Evolutionary conservation across 2,888 invertebrate species (phyloP).

Genomic region (Blastobasis adustella): DNA sequence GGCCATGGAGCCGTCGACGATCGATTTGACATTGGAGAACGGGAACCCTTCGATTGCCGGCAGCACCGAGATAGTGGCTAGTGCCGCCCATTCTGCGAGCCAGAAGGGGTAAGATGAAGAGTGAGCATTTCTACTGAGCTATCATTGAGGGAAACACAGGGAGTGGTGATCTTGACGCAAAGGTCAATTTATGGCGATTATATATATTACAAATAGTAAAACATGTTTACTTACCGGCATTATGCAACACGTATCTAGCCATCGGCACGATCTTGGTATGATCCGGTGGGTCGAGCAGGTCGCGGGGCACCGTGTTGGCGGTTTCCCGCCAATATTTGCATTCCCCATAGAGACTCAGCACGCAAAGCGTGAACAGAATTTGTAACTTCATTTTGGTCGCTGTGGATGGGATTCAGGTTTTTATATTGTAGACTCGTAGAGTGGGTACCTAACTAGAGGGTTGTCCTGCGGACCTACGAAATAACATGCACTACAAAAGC

Average conservation of each 20-base stretch:
- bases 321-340: conserved; percentile 25
- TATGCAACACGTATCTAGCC: conserved; percentile 83
- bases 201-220: too few species aligned
- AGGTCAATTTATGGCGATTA: conserved; percentile 1
- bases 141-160: too few species aligned
- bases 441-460: too few species aligned
- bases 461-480: too few species aligned
- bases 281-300: conserved; percentile 68
- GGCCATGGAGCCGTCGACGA: conserved; percentile 79
- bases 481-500: too few species aligned
- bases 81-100: conserved; percentile 80
- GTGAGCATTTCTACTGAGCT: too few species aligned
- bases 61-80: conserved; percentile 80
- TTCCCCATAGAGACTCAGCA: conserved; percentile 23
- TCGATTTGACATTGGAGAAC: conserved; percentile 80
- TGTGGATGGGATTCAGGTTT: not conserved
- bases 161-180: too few species aligned
- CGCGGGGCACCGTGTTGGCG: not conserved
- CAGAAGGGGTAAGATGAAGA: not conserved
- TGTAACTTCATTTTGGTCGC: conserved; percentile 27
- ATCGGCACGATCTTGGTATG: conserved; percentile 77
- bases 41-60: conserved; percentile 77
- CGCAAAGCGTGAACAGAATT: conserved; percentile 20
- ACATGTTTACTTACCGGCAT: conserved; percentile 69
- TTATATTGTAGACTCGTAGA: too few species aligned